A percentile compares a stretch with the other conserved stretches of the same genome.
phyloP scores from a whole-genome alignment of 2,113 vertebrate genomes.

The Syrmaticus mikado region DNA sequence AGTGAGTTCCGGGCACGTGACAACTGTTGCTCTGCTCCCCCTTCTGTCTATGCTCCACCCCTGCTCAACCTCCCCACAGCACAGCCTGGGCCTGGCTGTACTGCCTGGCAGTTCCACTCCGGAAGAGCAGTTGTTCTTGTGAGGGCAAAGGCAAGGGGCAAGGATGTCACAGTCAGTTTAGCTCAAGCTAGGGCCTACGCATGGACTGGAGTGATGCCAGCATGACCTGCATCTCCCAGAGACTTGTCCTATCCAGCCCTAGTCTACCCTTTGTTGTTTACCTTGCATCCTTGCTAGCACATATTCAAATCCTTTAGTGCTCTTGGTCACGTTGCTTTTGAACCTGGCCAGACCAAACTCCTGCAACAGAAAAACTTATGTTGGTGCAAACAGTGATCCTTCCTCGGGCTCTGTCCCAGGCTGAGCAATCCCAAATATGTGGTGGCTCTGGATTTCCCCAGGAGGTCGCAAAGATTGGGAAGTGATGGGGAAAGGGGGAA shows the following conservation, averaged over 20 bases:
- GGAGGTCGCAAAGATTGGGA: rapidly evolving
- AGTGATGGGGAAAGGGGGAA: rapidly evolving
- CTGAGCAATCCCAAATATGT: not conserved
- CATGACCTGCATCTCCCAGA: not conserved
- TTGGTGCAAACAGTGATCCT: not conserved
- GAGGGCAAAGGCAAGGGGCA: not conserved
- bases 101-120: not conserved
- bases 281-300: conserved; percentile 95
- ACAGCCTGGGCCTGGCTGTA: not conserved
- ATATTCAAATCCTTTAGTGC: conserved; percentile 95
- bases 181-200: not conserved
- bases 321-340: conserved; percentile 95
- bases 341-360: conserved; percentile 97
- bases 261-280: conserved; percentile 58
- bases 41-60: not conserved
- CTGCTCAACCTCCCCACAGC: not conserved
- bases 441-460: not conserved
- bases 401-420: not conserved
- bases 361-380: conserved; percentile 71
- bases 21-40: rapidly evolving
- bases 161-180: not conserved
- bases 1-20: not conserved
- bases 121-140: not conserved
- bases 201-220: not conserved
- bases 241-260: not conserved